Evolutionary conservation across 2,888 invertebrate genomes (phyloP), one percentile per base, ranked within the genome.

Genomic region (Pristionchus mayeri): DNA sequence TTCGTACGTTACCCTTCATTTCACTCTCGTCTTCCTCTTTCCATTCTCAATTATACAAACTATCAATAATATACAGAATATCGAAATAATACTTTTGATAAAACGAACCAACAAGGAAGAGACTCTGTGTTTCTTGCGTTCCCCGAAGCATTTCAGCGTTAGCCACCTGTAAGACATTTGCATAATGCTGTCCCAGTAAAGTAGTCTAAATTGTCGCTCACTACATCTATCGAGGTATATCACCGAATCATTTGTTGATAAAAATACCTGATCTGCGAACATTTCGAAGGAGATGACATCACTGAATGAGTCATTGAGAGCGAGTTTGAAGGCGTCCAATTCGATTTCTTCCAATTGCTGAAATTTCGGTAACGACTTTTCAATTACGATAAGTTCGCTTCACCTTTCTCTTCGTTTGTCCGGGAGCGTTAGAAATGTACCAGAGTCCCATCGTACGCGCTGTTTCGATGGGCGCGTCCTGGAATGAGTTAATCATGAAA

Each of bases 121-220:
- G 82, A 57, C 88, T 87, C n/a, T 88, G 87, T 11, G 91, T 91
- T 0, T 86, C 86, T 63, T 87, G 75, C 9, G 89, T 88, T n/a
- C 91, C 91, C 13, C 88, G 80, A 13, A 91, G 85, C 91, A 91
- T 91, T 85, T 91, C 91, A 13, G 89, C 86, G 60, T 92, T 92
- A 11, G 91, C 91, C 6, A 91, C 88, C 88, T 89, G 71, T 52
- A 85, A 86, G 40, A 16, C 18, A 11, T 71, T 40, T 18, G 67
- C 21, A 71, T 18, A 40, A n/a, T 44, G 40, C 40, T 40, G 30
- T 40, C 9, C 3, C n/a, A 30, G 21, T 18, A 30, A 11, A 30
- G 6, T 6, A n/a, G 30, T n/a, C 34, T 27, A 11, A 27, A n/a
- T 34, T 27, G 4, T 63, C n/a, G n/a, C n/a, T n/a, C n/a, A n/a